Evolutionary conservation across 2,888 invertebrate species (phyloP), one percentile per base, ranked within the genome.

Genomic region (Melanostoma mellinum): DNA sequence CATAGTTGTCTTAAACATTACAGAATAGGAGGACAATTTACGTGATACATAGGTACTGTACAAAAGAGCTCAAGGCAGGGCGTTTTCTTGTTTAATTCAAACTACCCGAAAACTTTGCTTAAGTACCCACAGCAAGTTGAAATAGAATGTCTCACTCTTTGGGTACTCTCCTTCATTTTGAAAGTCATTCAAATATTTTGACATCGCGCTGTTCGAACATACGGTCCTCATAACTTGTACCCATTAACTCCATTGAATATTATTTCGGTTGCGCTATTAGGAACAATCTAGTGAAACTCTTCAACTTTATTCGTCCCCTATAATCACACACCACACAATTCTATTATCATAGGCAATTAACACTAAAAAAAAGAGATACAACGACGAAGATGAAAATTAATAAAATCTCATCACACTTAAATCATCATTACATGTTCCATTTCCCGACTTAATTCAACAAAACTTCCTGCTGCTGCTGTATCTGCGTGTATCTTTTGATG

Each of bases 321-420:
- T 61, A 46, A 61, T 61, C 20, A 61, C 20, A 2, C 36, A 20
- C 61, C 46, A 8, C 20, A 61, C 35, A 36, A 30, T 48, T 48
- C 48, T 30, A 36, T 61, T 48, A 6, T 50, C 32, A 30, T 6
- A 30, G 50, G 63, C 38, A 50, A 63, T 63, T 50, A 63, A 50
- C 30, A 63, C 50, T 32, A 6, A 30, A 46, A 35, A 35, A 6
- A 53, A 56, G 65, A 52, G 58, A 78, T 58, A 78, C 44, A 53
- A 67, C 20, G 20, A 20, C 20, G 30, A 38, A 40, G 36, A 53
- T 33, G 20, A 50, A 55, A 76, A 72, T 48, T 68, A 82, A 77
- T 82, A 77, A 73, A 76, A 82, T 82, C 77, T 72, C 77, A 67
- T 82, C 68, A 68, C 81, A 82, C 77, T 77, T 56, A 50, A 77